These are phyloP conservation scores for Dusona sp. DNA, from an alignment of 2,888 invertebrate species.

Conservation along the genomic window DNA sequence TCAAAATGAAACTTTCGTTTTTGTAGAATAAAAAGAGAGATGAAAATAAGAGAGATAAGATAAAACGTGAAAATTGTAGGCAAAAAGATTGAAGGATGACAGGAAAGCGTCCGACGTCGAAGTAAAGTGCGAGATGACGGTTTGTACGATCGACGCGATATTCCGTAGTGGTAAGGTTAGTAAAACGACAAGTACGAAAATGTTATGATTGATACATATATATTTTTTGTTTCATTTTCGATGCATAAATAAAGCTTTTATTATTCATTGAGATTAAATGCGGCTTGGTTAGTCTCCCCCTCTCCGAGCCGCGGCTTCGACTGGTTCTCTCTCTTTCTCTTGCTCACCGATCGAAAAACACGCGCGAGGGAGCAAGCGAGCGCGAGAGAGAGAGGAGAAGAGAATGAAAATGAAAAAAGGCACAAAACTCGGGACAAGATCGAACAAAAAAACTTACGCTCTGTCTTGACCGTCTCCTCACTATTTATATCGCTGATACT, in stretches of 20 bases:
- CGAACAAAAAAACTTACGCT: constrained; percentile 79
- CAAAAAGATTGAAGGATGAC: constrained; percentile 42
- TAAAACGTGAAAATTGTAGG: constrained; percentile 12
- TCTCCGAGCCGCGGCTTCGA: neutral
- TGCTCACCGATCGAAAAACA: constrained; percentile 39
- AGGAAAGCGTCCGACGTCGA: constrained; percentile 41
- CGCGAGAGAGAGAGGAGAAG: neutral
- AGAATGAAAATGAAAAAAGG: constrained; percentile 15
- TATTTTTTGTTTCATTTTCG: constrained; percentile 20
- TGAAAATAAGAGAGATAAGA: constrained; percentile 7
- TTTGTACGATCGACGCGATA: constrained; percentile 29
- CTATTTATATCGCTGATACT: constrained; percentile 85
- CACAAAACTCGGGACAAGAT: constrained; percentile 39
- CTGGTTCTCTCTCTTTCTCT: constrained; percentile 9
- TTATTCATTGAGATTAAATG: constrained; percentile 42
- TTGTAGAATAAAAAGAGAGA: neutral
- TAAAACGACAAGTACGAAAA: constrained; percentile 67
- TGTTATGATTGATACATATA: constrained; percentile 58
- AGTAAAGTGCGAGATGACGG: constrained; percentile 64
- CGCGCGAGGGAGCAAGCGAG: constrained; percentile 21
- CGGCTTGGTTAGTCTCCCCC: constrained; percentile 1
- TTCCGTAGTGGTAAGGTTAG: constrained; percentile 73
- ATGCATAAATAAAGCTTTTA: constrained; percentile 9
- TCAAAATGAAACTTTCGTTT: neutral
- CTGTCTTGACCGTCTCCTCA: constrained; percentile 82